Base-by-base conservation (phyloP, 1,140 invertebrate species). In the Plectrocnemia conspersa region DNA sequence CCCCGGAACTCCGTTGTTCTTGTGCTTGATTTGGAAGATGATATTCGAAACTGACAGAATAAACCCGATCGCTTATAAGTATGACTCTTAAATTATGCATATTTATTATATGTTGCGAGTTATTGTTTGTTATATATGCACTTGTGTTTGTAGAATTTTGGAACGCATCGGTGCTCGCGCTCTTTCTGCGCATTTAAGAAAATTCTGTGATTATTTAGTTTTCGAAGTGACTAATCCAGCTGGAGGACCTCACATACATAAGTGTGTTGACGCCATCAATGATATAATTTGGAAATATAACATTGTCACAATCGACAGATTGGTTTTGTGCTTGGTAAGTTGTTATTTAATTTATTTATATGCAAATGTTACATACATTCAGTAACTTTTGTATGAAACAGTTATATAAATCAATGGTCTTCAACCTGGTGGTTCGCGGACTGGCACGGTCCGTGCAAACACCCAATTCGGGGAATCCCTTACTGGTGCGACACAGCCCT, bases 231-330 rank as follows among this genome's bases (percentile, higher is more conserved):
- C 87, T 0, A 90, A 86, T 63, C 88, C 84, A 11, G 83, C 85
- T 3, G 88, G 86, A 53, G 88, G 88, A 1, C 74, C 77, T 16
- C 86, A 90, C 64, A 91, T 94, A 4, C 91, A 90, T 65, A 94
- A 93, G 68, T 92, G 89, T 64, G 90, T 96, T 1, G 93, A 97
- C 64, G 91, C 93, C 1, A 86, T 97, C 38, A 97, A 93, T 68
- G 89, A 93, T 61, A 91, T 98, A 79, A 93, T 97, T 40, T 98
- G 94, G 94, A 94, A 95, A 63, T 95, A 93, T 66, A 94, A 97
- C 68, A 91, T 97, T 57, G 85, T 97, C 27, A 93, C 93, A 6
- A 91, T 97, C 40, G 95, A 98, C 70, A 76, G 91, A 55, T 76
- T 97, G 1, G 85, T 97, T 6, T 76, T 97, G 9, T 96, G 92